Base-by-base conservation (phyloP, 2,797 vertebrate genomes). In the Bradypodion pumilum region DNA sequence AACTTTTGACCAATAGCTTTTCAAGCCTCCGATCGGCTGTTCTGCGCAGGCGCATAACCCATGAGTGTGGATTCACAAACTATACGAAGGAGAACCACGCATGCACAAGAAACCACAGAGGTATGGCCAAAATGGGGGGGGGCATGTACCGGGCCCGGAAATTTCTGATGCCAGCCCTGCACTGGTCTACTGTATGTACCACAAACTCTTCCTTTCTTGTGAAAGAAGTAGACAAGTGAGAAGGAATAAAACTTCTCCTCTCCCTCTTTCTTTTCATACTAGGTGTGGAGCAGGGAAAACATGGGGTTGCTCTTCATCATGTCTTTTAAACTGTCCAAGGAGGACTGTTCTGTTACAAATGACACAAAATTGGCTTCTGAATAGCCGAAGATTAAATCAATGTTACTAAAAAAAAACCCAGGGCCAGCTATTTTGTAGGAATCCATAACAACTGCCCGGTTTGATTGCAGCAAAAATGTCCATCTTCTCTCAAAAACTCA, bases 201-300 rank as follows among this genome's bases (percentile, higher is more conserved):
- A 32, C 63, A 32, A 35, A 15, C 56, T 7, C 25, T 13, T 29
- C 42, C 21, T 27, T 35, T 29, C 86, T 91, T 91, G 89, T 89
- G 88, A 91, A 91, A 92, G 92, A 93, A 88, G 92, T 80, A 84
- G 88, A 81, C 85, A 21, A 86, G 65, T 91, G 91, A 87, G 81
- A 87, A 62, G 85, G 44, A 29, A 32, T 88, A 91, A 90, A 89
- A 70, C 72, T 89, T 84, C 75, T 80, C 16, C 7, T 7, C 5
- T 16, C 5, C 19, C 42, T 7, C 37, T 19, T 5, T n/a, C 3
- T 16, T 69, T 90, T 90, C 92, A 37, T 78, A 93, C 72, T 73
- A 90, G 88, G 85, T 88, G 86, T 42, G 65, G 23, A 85, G 37
- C 44, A 78, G 40, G 4, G 12, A 83, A 92, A 89, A 86, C 2